phyloP scores from a whole-genome alignment of 1,140 invertebrate genomes.

The Holcopasites calliopsidis region DNA sequence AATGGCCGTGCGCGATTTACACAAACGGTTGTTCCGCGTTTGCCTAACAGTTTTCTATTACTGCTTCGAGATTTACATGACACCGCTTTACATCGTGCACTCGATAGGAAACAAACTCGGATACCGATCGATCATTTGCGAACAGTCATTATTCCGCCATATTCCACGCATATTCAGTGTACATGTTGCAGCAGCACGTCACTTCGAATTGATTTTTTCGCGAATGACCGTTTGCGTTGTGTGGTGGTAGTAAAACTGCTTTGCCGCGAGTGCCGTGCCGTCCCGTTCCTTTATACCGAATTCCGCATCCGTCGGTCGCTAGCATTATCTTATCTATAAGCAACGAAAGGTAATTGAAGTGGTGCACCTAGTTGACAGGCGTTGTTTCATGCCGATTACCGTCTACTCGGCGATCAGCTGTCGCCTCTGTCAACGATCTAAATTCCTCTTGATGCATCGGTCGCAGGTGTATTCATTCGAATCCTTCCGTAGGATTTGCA shows the following conservation, averaged over 20 bases:
- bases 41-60: neutral
- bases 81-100: neutral
- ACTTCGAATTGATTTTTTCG: slow-evolving; percentile 68
- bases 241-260: slow-evolving; percentile 12
- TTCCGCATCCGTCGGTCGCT: neutral
- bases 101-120: no score
- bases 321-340: slow-evolving; percentile 17
- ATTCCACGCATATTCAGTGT: slow-evolving; percentile 10
- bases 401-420: slow-evolving; percentile 45
- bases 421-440: slow-evolving; percentile 28
- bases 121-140: no score
- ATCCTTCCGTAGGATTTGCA: no score
- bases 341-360: neutral
- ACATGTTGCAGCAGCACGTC: slow-evolving; percentile 57
- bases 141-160: neutral
- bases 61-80: neutral
- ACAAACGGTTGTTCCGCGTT: slow-evolving; percentile 63
- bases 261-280: neutral
- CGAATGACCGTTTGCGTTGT: slow-evolving; percentile 52
- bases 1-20: slow-evolving; percentile 75
- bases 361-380: slow-evolving; percentile 51
- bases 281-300: slow-evolving; percentile 15
- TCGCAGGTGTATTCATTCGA: neutral
- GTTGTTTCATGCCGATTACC: slow-evolving; percentile 7
- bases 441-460: neutral